Evolutionary conservation across 2,113 vertebrate genomes (phyloP).

Genomic region (Lagopus muta): DNA sequence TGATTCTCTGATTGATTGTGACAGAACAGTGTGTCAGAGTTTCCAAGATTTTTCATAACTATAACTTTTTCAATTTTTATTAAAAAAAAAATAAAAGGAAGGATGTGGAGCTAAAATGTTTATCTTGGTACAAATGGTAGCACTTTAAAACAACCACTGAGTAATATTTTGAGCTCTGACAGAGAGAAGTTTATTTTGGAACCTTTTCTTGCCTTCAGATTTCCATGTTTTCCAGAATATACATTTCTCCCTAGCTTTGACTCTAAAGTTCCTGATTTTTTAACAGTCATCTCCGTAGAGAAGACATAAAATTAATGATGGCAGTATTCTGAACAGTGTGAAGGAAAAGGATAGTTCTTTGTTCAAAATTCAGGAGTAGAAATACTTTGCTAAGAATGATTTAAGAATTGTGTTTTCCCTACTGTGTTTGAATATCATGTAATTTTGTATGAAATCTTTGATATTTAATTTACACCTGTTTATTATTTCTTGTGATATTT

Average conservation of each 20-base stretch:
- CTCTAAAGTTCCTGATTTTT: not conserved
- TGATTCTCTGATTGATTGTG: not conserved
- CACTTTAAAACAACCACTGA: not conserved
- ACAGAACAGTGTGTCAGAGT: not conserved
- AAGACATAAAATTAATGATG: not conserved
- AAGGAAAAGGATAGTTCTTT: not conserved
- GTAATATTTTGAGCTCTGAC: not conserved
- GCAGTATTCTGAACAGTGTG: not conserved
- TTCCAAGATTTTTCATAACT: not conserved
- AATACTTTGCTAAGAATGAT: not conserved
- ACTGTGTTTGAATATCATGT: not conserved
- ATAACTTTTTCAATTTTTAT: not conserved
- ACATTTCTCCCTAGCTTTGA: not conserved
- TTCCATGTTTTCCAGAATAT: not conserved
- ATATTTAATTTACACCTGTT: not conserved
- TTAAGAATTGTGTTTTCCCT: not conserved
- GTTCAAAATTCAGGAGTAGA: not conserved
- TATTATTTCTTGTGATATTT: not conserved
- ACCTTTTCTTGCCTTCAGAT: not conserved
- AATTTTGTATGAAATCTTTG: not conserved
- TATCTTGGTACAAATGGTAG: rapidly evolving
- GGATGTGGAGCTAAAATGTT: not conserved
- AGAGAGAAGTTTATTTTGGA: not conserved
- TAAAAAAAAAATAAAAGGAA: not conserved
- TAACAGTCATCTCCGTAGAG: not conserved